A percentile compares a stretch with the other conserved stretches of the same genome.
These are phyloP conservation scores for Mesembrinibis cayennensis DNA, from an alignment of 2,113 vertebrate genomes.

Conservation along the genomic window DNA sequence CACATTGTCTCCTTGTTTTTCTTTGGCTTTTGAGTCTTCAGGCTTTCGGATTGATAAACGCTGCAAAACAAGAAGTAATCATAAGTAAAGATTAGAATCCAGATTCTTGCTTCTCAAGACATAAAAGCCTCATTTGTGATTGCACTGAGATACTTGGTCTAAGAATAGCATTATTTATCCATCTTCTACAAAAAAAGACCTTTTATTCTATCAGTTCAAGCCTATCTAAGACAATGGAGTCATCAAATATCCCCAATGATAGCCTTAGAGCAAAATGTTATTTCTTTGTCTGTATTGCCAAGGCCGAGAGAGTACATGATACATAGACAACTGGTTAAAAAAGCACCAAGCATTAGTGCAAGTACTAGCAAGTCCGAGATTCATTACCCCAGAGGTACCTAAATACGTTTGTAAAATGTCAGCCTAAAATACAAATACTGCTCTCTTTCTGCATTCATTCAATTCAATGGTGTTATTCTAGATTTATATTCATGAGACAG, in stretches of 20 bases:
- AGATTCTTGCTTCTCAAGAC: neutral
- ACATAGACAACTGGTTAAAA: neutral
- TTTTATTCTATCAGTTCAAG: neutral
- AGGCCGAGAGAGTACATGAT: neutral
- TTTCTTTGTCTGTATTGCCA: neutral
- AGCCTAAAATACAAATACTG: neutral
- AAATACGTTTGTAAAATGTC: neutral
- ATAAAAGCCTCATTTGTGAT: neutral
- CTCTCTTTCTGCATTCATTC: neutral
- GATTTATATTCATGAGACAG: neutral
- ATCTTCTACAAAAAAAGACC: fast-evolving
- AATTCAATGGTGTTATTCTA: neutral
- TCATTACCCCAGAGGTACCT: neutral
- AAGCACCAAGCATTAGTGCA: neutral
- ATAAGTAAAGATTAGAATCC: neutral
- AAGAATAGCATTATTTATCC: neutral
- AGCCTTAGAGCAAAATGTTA: neutral
- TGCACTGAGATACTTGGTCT: neutral
- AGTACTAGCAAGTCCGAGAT: neutral
- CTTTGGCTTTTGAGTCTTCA: slow-evolving; percentile 76
- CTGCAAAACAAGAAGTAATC: slow-evolving; percentile 71
- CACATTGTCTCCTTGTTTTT: slow-evolving; percentile 84
- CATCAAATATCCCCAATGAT: neutral
- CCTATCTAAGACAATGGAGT: neutral
- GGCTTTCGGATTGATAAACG: slow-evolving; percentile 85